Evolutionary conservation across 2,888 invertebrate genomes (phyloP).

Genomic region (Erebia epiphron): DNA sequence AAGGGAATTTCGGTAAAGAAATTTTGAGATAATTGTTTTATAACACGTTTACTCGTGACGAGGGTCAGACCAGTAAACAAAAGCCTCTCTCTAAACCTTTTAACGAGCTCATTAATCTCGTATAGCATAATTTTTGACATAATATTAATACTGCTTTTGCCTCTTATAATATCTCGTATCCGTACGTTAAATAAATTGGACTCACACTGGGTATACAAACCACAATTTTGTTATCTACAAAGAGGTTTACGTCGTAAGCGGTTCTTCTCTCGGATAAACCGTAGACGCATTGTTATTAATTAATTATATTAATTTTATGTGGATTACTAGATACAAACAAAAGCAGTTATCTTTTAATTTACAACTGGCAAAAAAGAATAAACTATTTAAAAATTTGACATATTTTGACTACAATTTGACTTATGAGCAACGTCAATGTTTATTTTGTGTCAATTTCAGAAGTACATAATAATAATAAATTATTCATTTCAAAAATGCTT

Average conservation of each 20-base stretch:
- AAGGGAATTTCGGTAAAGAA: slow-evolving; percentile 41
- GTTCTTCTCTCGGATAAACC: too few species aligned
- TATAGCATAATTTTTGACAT: slow-evolving; percentile 55
- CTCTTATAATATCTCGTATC: background rate
- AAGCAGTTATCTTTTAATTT: too few species aligned
- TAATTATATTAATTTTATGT: too few species aligned
- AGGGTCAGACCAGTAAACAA: slow-evolving; percentile 66
- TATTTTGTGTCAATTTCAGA: too few species aligned
- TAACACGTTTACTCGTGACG: slow-evolving; percentile 67
- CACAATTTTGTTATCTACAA: too few species aligned
- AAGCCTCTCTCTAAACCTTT: slow-evolving; percentile 60
- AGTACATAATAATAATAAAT: background rate
- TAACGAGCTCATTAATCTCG: slow-evolving; percentile 58
- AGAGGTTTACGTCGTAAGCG: too few species aligned
- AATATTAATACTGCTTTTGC: slow-evolving; percentile 36
- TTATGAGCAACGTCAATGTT: too few species aligned
- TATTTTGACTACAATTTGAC: too few species aligned
- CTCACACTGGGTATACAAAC: background rate
- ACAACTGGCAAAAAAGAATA: too few species aligned
- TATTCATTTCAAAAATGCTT: background rate
- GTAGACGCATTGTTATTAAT: too few species aligned
- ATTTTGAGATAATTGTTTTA: slow-evolving; percentile 57
- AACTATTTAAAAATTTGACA: too few species aligned
- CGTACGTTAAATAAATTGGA: background rate
- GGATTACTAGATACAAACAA: too few species aligned